phyloP scores from a whole-genome alignment of 2,113 vertebrate genomes.

The Python bivittatus region DNA sequence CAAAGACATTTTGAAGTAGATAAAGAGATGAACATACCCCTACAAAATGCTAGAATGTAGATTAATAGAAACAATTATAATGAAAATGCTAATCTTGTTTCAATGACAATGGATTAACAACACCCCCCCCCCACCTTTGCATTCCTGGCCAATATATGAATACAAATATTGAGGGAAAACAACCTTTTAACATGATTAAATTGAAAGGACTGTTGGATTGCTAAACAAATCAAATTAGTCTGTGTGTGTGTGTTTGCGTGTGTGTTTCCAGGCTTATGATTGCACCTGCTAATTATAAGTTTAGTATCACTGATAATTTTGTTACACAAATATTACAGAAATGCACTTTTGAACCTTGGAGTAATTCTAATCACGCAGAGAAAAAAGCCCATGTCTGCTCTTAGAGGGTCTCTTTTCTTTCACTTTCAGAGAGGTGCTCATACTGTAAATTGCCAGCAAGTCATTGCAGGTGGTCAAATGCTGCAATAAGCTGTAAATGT shows the following conservation, averaged over 20 bases:
- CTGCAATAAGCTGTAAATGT: no score
- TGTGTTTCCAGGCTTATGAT: conserved; percentile 18
- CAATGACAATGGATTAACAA: conserved; percentile 14
- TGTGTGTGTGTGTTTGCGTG: background rate
- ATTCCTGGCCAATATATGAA: conserved; percentile 8
- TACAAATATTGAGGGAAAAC: background rate
- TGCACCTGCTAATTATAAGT: conserved; percentile 38
- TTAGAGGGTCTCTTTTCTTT: background rate
- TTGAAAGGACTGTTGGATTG: background rate
- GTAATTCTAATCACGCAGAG: background rate
- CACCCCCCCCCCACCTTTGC: background rate
- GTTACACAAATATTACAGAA: conserved; percentile 3
- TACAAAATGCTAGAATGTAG: conserved; percentile 27
- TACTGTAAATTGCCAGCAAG: background rate
- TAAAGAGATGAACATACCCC: conserved; percentile 7
- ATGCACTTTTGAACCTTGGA: conserved; percentile 24
- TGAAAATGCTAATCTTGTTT: conserved; percentile 12
- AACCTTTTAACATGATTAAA: conserved; percentile 33
- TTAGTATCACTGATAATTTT: conserved; percentile 22
- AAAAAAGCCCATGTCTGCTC: background rate
- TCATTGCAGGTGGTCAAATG: no score
- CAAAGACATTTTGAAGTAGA: conserved; percentile 11
- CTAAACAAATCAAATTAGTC: conserved; percentile 35
- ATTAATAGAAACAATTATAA: conserved; percentile 10
- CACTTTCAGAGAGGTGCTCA: background rate